Conservation (phyloP, 2,113 vertebrate species). For the Ceyx cyanopectus region DNA sequence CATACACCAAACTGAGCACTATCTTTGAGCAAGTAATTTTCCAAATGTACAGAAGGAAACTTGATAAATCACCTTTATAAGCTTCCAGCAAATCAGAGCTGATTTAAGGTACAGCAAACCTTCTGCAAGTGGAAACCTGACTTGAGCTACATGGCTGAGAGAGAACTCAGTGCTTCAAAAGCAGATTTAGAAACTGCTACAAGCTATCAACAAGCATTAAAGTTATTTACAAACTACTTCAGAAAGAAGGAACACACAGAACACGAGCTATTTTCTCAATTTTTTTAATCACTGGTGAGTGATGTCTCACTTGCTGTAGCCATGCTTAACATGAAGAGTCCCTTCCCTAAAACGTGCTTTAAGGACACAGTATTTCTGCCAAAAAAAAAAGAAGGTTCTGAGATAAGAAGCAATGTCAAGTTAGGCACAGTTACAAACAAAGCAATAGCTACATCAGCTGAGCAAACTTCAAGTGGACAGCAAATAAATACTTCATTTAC, state of each 20-base stretch:
- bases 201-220: neutral
- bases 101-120: neutral
- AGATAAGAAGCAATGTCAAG: neutral
- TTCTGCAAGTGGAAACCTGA: neutral
- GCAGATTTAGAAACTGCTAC: neutral
- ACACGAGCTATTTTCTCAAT: neutral
- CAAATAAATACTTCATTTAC: neutral
- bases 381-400: neutral
- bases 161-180: neutral
- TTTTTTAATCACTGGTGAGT: neutral
- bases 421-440: neutral
- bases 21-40: slow-evolving; percentile 29
- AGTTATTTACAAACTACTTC: neutral
- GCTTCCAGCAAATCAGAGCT: slow-evolving; percentile 49
- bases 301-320: neutral
- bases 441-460: neutral
- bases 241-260: neutral
- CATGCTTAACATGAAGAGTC: neutral
- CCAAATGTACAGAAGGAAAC: neutral
- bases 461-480: slow-evolving; percentile 7
- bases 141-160: neutral
- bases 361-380: neutral
- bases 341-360: neutral
- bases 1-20: neutral
- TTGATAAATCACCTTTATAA: neutral